phyloP scores from a whole-genome alignment of 2,888 invertebrate genomes.

The Melanargia galathea region DNA sequence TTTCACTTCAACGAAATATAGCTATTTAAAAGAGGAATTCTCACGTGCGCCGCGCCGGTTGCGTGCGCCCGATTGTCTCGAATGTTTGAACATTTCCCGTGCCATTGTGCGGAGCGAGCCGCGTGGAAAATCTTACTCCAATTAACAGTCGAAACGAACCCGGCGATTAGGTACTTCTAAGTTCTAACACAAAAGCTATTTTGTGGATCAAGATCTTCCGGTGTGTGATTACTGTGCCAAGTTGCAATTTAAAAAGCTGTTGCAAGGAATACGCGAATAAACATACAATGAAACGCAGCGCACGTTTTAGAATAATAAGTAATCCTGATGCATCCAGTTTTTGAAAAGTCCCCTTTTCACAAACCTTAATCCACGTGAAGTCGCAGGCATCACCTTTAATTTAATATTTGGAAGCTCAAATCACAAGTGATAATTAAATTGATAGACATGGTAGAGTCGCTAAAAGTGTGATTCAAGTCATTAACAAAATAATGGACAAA shows the following conservation, averaged over 20 bases:
- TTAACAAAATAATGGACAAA: no score
- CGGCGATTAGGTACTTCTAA: no score
- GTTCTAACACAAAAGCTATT: conserved; percentile 45
- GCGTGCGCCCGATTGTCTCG: conserved; percentile 49
- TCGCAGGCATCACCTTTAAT: no score
- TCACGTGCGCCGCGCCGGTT: conserved; percentile 47
- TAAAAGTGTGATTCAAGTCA: neutral
- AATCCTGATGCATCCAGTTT: no score
- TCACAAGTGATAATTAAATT: neutral
- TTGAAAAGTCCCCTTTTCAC: no score
- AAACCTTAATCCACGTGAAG: no score
- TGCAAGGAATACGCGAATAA: neutral
- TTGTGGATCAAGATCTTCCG: conserved; percentile 23
- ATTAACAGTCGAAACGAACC: conserved; percentile 60
- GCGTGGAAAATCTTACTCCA: conserved; percentile 67
- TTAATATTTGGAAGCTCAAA: neutral
- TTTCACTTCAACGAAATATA: conserved; percentile 33
- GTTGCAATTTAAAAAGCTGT: conserved; percentile 1
- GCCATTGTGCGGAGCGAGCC: conserved; percentile 58
- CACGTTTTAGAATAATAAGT: neutral
- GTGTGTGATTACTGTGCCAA: conserved; percentile 3
- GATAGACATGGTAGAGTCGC: neutral
- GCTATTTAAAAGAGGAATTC: conserved; percentile 40
- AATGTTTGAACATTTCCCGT: conserved; percentile 68
- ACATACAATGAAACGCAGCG: neutral